A percentile compares a stretch with the other conserved stretches of the same genome.
These are phyloP conservation scores for Acanthisitta chloris DNA, from an alignment of 2,113 vertebrate species.

Conservation along the genomic window DNA sequence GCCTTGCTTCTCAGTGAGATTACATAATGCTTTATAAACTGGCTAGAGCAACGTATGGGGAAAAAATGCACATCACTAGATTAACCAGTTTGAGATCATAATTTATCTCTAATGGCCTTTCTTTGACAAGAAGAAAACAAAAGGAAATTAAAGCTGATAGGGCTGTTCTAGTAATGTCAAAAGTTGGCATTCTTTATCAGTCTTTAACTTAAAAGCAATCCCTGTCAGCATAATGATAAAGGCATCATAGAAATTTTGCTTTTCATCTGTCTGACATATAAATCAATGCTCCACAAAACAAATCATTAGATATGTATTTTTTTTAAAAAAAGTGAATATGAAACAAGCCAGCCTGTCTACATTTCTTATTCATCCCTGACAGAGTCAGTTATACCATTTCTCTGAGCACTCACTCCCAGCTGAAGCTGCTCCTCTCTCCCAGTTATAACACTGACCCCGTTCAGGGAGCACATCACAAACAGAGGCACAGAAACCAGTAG, in stretches of 20 bases:
- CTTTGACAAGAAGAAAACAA: constrained; percentile 54
- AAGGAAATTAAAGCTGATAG: constrained; percentile 61
- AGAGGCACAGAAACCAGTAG: constrained; percentile 20
- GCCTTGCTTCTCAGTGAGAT: not conserved
- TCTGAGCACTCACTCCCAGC: constrained; percentile 21
- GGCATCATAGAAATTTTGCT: constrained; percentile 67
- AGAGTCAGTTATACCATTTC: constrained; percentile 31
- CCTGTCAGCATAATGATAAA: constrained; percentile 72
- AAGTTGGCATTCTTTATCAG: constrained; percentile 68
- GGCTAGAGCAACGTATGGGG: constrained; percentile 21
- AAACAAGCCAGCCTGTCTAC: constrained; percentile 6
- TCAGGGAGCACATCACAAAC: constrained; percentile 52
- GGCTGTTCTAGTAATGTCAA: constrained; percentile 63
- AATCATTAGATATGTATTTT: constrained; percentile 60
- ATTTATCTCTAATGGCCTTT: constrained; percentile 57
- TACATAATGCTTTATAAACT: not conserved
- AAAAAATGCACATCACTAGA: not conserved
- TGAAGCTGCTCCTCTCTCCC: constrained; percentile 63
- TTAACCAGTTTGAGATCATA: constrained; percentile 64
- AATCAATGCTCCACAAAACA: constrained; percentile 67
- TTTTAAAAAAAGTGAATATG: constrained; percentile 29
- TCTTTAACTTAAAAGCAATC: constrained; percentile 74
- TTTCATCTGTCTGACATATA: constrained; percentile 74
- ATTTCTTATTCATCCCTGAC: constrained; percentile 2
- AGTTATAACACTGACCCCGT: constrained; percentile 65